phyloP scores from a whole-genome alignment of 2,797 vertebrate species.

The Danionella dracula region DNA sequence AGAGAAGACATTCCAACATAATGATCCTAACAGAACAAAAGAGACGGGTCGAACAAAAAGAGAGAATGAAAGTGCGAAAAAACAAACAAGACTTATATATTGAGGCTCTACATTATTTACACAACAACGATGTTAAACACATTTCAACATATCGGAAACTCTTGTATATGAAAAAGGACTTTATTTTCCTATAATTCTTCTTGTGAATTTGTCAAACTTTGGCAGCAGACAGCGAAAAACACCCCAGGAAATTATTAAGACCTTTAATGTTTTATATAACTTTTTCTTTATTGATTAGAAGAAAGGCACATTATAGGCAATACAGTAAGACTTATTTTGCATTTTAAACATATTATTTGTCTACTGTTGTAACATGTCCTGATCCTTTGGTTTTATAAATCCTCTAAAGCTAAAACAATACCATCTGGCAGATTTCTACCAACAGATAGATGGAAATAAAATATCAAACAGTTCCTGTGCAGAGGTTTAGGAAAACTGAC shows the following conservation, averaged over 20 bases:
- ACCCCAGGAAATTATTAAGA: no score
- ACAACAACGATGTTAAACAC: background rate
- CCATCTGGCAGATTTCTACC: constrained; percentile 6
- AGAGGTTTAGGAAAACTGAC: constrained; percentile 4
- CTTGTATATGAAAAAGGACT: background rate
- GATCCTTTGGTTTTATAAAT: background rate
- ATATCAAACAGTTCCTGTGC: constrained; percentile 22
- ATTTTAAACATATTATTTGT: no score
- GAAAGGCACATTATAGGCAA: no score
- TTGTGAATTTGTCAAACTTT: no score
- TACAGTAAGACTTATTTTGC: no score
- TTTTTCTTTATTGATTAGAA: no score
- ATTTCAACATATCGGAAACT: background rate
- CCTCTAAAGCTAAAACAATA: constrained; percentile 4
- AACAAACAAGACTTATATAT: constrained; percentile 58
- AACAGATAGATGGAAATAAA: constrained; percentile 21
- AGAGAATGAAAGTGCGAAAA: constrained; percentile 34
- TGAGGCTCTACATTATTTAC: constrained; percentile 54
- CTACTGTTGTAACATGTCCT: background rate
- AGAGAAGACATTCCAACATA: constrained; percentile 68
- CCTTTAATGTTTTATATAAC: no score
- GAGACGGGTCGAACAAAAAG: constrained; percentile 50
- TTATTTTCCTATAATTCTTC: no score
- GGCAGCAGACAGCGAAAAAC: background rate
- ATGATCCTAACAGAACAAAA: constrained; percentile 66